Conservation (phyloP, 1,140 invertebrate species). For the Proales similis region DNA sequence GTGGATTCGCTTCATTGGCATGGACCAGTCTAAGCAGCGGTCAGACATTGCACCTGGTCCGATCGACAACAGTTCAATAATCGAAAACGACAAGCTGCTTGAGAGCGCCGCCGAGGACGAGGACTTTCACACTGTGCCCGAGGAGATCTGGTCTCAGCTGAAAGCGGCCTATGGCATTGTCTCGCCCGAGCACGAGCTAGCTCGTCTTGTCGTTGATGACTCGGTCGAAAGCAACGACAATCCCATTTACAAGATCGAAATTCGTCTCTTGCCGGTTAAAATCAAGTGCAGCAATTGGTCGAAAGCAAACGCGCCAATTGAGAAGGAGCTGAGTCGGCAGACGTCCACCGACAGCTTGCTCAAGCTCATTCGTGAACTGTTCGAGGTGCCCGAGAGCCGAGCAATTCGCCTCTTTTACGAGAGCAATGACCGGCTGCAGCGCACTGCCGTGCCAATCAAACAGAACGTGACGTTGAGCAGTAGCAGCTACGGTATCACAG, state of each 20-base stretch:
- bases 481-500: background rate
- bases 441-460: background rate
- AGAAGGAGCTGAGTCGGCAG: no score
- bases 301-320: no score
- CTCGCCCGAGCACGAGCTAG: background rate
- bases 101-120: background rate
- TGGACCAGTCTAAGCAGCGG: background rate
- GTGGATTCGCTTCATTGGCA: constrained; percentile 7
- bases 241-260: constrained; percentile 26
- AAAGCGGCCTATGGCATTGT: background rate
- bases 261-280: background rate
- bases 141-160: constrained; percentile 12
- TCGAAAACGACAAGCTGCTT: constrained; percentile 3
- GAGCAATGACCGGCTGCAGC: background rate
- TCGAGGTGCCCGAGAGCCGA: background rate
- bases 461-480: background rate
- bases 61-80: constrained; percentile 4
- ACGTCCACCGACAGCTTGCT: background rate
- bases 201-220: constrained; percentile 5
- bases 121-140: constrained; percentile 6
- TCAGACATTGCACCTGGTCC: background rate
- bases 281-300: background rate
- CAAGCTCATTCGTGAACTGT: background rate
- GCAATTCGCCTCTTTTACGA: background rate
- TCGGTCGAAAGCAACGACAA: background rate